phyloP scores from a whole-genome alignment of 2,113 vertebrate genomes.

The Coptodon rendalli region DNA sequence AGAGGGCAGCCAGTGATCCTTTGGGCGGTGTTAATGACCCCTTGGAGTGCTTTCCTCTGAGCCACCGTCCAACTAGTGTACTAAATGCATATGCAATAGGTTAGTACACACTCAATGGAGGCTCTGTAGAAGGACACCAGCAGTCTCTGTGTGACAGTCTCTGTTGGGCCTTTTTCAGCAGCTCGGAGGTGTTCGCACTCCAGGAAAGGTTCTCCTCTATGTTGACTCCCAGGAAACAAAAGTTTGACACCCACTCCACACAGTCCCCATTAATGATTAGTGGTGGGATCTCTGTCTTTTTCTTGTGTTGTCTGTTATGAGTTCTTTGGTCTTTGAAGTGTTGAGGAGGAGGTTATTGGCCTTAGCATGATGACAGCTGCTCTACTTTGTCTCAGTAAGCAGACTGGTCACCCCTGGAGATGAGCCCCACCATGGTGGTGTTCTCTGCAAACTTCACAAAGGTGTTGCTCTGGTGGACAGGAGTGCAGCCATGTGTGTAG shows the following conservation, averaged over 20 bases:
- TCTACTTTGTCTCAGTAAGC: not conserved
- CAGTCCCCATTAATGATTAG: not conserved
- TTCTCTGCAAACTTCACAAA: not conserved
- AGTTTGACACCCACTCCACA: not conserved
- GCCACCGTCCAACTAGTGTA: not conserved
- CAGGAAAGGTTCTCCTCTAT: not conserved
- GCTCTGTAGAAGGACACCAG: not conserved
- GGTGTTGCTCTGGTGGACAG: not conserved
- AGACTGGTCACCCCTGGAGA: not conserved
- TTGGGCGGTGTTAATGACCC: not conserved
- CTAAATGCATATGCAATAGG: not conserved
- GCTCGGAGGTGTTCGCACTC: not conserved
- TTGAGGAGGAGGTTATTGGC: not conserved
- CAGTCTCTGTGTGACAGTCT: not conserved
- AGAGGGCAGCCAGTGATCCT: not conserved
- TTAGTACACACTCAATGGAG: not conserved
- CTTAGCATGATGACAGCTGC: not conserved
- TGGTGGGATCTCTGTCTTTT: fast-evolving
- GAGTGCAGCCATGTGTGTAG: not conserved
- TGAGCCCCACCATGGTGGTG: not conserved
- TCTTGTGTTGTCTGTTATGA: not conserved
- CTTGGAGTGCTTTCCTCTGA: not conserved
- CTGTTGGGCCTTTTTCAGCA: not conserved
- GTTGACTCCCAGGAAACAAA: not conserved
- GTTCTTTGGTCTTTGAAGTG: not conserved